Conservation (phyloP, 2,797 vertebrate species). For the Anguilla megastoma region DNA sequence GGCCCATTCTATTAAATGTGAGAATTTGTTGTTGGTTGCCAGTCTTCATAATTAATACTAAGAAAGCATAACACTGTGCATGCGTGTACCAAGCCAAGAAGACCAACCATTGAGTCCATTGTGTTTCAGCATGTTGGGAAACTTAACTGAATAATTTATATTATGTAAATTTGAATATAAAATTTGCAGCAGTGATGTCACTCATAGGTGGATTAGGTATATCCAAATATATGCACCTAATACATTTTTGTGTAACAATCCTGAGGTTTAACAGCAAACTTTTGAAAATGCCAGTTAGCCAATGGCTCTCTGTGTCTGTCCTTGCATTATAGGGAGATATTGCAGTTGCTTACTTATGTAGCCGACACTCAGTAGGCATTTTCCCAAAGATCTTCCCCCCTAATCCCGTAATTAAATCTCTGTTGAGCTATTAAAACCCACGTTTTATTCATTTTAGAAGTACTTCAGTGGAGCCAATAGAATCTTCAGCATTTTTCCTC, state of each 20-base stretch:
- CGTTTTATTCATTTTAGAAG: background rate
- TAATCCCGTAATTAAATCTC: background rate
- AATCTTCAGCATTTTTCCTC: background rate
- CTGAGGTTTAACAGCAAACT: background rate
- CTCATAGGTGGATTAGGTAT: background rate
- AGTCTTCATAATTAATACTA: background rate
- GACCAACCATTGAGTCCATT: background rate
- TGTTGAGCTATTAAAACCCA: background rate
- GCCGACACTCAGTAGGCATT: background rate
- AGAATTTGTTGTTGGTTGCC: background rate
- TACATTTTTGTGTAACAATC: background rate
- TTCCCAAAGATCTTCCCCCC: background rate
- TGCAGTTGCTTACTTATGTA: background rate
- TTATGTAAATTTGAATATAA: background rate
- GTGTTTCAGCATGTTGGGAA: background rate
- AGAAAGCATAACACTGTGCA: background rate
- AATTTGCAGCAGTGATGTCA: background rate
- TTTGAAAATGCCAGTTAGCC: background rate
- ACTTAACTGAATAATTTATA: background rate
- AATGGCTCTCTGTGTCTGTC: background rate
- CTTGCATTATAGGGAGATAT: background rate
- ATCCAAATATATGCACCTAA: background rate
- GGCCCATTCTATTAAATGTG: background rate
- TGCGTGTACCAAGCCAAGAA: background rate
- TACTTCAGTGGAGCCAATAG: background rate